Base-by-base conservation (phyloP, 30 jellyfish, hydroid and myxozoan genomes). In the Pelagia noctiluca region DNA sequence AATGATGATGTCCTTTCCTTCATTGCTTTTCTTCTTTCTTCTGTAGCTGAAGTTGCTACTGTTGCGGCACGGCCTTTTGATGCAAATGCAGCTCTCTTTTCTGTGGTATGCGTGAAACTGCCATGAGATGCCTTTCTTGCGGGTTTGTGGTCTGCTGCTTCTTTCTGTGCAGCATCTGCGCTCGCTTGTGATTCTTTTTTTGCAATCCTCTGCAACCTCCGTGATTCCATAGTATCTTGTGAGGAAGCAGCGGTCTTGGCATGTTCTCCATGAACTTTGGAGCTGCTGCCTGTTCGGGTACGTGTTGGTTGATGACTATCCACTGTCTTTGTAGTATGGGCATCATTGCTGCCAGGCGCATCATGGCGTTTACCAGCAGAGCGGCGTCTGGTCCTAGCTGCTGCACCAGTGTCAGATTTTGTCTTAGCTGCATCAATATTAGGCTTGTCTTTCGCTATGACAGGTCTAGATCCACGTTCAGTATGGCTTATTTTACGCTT, bases 51-150 rank as follows among this genome's bases (percentile, higher is more conserved):
- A 0, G 81, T 31, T 0, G 95, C 95, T 37, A 86, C 90, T 0
- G 96, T 86, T 63, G 96, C 74, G 0, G 96, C 70, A 32, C 96
- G 75, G 29, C 94, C 94, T 48, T 86, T 86, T 3, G 86, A 26
- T 16, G 89, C 82, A 70, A 86, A 86, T 3, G 76, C 46, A 19
- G 84, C 82, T 60, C 89, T 75, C 90, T 76, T 86, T 47, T 86
- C 96, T 3, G 76, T 1, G 35, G 64, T 24, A 18, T 79, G 25
- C 2, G 80, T 77, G 19, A 77, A 28, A 23, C 82, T 36, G 0
- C 66, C 82, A 69, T 69, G 82, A 18, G 82, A 69, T 22, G 33
- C 35, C 42, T 26, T 69, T 49, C 66, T 69, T 34, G 31, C 82
- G 1, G 49, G 18, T 28, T 16, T 48, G n/a, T 4, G 80, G 7